A percentile compares a stretch with the other conserved stretches of the same genome.
Evolutionary conservation across 2,797 vertebrate genomes (phyloP).

Genomic region (Prunella strophiata): DNA sequence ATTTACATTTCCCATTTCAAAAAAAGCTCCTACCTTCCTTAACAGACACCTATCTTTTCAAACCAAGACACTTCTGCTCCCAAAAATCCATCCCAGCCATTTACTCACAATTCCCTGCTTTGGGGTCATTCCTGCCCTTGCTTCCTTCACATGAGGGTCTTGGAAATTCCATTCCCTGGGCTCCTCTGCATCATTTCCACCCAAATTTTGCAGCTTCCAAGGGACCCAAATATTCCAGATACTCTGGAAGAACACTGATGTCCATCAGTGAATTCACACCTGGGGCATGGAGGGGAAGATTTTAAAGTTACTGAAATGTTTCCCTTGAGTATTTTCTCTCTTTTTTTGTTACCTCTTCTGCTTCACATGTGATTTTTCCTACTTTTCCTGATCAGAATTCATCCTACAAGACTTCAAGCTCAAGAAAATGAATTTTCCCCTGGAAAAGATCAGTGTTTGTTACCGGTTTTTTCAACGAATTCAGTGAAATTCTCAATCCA

Average conservation of each 20-base stretch:
- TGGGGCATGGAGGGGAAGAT: neutral
- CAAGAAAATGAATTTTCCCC: neutral
- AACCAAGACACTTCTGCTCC: neutral
- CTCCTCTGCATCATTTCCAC: neutral
- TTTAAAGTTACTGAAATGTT: neutral
- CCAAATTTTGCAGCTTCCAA: neutral
- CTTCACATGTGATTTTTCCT: neutral
- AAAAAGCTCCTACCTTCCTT: neutral
- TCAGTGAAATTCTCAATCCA: neutral
- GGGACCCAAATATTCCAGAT: neutral
- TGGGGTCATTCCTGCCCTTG: neutral
- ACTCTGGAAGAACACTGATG: neutral
- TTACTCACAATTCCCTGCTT: neutral
- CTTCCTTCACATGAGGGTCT: neutral
- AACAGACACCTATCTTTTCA: neutral
- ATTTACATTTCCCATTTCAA: neutral
- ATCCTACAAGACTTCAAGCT: neutral
- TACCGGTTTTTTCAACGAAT: accelerated
- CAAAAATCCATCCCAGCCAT: neutral
- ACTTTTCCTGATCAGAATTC: neutral
- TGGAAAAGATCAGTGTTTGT: neutral
- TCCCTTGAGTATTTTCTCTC: neutral
- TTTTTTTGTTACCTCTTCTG: neutral
- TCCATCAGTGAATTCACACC: neutral
- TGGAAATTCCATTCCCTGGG: neutral